Conservation (phyloP, 1,140 invertebrate genomes). For the Papilio xuthus region DNA sequence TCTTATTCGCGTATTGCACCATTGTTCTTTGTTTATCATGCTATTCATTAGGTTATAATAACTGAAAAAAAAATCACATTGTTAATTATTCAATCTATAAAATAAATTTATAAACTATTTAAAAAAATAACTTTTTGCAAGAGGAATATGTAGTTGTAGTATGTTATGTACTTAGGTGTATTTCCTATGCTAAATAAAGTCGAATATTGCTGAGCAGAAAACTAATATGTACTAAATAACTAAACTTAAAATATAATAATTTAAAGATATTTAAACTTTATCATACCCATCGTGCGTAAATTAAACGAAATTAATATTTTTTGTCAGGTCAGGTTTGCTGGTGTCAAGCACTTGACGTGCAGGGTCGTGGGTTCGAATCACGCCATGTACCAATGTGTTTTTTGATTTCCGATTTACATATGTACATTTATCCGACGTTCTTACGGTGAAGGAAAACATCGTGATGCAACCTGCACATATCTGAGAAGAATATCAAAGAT, state of each 20-base stretch:
- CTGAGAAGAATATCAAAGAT: too few relatives aligned
- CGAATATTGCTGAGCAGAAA: conserved; percentile 25
- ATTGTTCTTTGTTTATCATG: conserved; percentile 38
- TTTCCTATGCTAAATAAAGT: conserved; percentile 35
- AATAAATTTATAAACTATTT: conserved; percentile 33
- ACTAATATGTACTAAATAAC: conserved; percentile 22
- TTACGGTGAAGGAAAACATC: too few relatives aligned
- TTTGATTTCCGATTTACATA: too few relatives aligned
- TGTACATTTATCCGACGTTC: too few relatives aligned
- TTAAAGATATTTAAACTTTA: conserved; percentile 2
- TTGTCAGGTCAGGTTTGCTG: too few relatives aligned
- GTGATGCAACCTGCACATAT: too few relatives aligned
- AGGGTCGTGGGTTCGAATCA: too few relatives aligned
- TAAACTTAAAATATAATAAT: neutral
- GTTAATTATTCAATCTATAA: conserved; percentile 36
- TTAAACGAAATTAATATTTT: neutral
- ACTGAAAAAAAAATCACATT: conserved; percentile 29
- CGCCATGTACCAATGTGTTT: too few relatives aligned
- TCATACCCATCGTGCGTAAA: conserved; percentile 27
- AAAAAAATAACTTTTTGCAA: conserved; percentile 34
- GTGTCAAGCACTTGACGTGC: too few relatives aligned
- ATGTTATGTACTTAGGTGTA: conserved; percentile 35
- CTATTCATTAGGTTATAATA: conserved; percentile 34
- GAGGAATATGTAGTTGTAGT: conserved; percentile 31
- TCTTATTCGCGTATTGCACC: conserved; percentile 19